A percentile compares a stretch with the other conserved stretches of the same genome.
Evolutionary conservation across 2,113 vertebrate species (phyloP).

Genomic region (Coturnix japonica): DNA sequence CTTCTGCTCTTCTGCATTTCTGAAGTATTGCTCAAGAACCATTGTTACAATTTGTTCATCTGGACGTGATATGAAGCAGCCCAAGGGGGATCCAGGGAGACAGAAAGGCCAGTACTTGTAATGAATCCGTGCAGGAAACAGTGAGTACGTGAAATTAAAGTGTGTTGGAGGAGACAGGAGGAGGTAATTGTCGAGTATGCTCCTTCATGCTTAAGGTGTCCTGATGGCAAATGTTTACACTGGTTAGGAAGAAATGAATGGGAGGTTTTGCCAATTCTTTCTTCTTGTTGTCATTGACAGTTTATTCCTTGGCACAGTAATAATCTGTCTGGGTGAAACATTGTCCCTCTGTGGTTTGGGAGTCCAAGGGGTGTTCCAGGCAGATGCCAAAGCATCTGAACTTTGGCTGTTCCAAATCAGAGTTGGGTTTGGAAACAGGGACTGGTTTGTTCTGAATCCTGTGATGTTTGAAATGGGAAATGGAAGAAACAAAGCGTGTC

Average conservation of each 20-base stretch:
- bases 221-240: neutral
- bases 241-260: constrained; percentile 16
- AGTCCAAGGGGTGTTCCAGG: neutral
- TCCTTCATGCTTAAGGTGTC: constrained; percentile 5
- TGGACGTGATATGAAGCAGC: constrained; percentile 4
- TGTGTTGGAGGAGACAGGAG: neutral
- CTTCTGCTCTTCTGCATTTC: constrained; percentile 16
- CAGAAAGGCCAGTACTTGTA: neutral
- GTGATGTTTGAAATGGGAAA: neutral
- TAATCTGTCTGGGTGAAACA: neutral
- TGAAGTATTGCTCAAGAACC: constrained; percentile 59
- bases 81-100: neutral
- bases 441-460: neutral
- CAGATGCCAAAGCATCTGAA: neutral
- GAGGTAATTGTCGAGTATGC: fast-evolving
- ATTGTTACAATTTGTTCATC: constrained; percentile 54
- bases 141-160: neutral
- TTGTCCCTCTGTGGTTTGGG: neutral
- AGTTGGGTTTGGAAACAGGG: neutral
- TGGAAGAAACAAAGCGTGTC: neutral
- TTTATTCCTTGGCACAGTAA: neutral
- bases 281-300: neutral
- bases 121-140: neutral
- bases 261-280: neutral
- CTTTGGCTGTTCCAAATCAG: neutral